Percentiles rank a stretch among this genome's conserved stretches.
Evolutionary conservation across 2,888 invertebrate genomes (phyloP).

Genomic region (Epistrophella euchroma): DNA sequence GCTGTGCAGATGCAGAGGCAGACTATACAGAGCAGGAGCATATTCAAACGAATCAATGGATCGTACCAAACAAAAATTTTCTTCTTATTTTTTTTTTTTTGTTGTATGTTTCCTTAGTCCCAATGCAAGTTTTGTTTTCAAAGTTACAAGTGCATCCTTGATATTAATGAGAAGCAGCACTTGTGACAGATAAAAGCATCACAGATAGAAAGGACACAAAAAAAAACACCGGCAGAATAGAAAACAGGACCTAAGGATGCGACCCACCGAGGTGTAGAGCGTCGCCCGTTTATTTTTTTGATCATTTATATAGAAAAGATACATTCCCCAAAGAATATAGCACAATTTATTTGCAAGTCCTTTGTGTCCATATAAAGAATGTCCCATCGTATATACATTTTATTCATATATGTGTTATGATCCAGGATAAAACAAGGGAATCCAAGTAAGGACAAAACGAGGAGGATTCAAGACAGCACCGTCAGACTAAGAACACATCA

Average conservation of each 20-base stretch:
- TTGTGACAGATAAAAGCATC: slow-evolving; percentile 55
- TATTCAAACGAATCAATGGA: slow-evolving; percentile 44
- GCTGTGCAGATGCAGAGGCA: background rate
- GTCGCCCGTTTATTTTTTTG: slow-evolving; percentile 24
- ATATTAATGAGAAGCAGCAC: slow-evolving; percentile 69
- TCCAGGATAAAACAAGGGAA: slow-evolving; percentile 6
- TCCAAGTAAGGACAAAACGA: slow-evolving; percentile 13
- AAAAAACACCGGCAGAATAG: slow-evolving; percentile 17
- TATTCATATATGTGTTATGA: slow-evolving; percentile 9
- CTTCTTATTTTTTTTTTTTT: slow-evolving; percentile 9
- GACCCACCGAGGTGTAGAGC: slow-evolving; percentile 21
- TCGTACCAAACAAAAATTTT: slow-evolving; percentile 7
- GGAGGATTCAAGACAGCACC: slow-evolving; percentile 43
- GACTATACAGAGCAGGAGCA: background rate
- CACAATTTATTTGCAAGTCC: slow-evolving; percentile 66
- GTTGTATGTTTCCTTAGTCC: slow-evolving; percentile 22
- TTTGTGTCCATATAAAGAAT: slow-evolving; percentile 47
- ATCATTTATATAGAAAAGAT: slow-evolving; percentile 60
- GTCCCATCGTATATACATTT: background rate
- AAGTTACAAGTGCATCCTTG: slow-evolving; percentile 61
- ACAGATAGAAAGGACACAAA: slow-evolving; percentile 24
- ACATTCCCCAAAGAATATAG: slow-evolving; percentile 56
- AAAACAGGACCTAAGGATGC: slow-evolving; percentile 26
- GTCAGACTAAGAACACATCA: slow-evolving; percentile 40
- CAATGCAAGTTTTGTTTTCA: slow-evolving; percentile 18